Conservation (phyloP, 1,140 invertebrate species). For the Apis mellifera region DNA sequence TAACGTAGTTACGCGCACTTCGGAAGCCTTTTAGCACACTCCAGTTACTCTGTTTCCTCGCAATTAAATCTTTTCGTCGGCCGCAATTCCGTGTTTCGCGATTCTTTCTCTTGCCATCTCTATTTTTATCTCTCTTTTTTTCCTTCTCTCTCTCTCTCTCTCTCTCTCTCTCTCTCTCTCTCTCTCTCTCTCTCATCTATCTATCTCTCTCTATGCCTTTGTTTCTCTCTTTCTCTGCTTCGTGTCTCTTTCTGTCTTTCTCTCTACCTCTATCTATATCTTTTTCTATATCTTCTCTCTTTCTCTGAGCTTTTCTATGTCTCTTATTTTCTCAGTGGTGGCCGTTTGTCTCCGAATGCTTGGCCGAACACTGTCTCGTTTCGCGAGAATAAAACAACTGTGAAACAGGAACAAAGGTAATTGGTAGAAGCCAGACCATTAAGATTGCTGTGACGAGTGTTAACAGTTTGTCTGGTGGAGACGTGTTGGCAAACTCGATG, state of each 20-base stretch:
- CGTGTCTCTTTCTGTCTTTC: too few species aligned
- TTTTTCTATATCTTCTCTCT: not conserved
- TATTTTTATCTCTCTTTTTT: not conserved
- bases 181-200: too few species aligned
- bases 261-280: not conserved
- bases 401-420: not conserved
- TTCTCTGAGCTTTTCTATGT: too few species aligned
- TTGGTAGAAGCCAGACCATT: not conserved
- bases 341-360: not conserved
- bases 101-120: not conserved
- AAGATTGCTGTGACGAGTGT: not conserved
- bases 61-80: slow-evolving; percentile 41
- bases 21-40: slow-evolving; percentile 19
- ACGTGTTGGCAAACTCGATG: not conserved
- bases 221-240: not conserved
- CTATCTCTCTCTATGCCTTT: too few species aligned
- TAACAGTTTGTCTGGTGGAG: not conserved
- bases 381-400: not conserved
- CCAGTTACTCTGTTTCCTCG: slow-evolving; percentile 9
- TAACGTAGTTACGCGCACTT: slow-evolving; percentile 25
- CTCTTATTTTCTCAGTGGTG: not conserved
- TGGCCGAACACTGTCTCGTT: not conserved
- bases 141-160: not conserved
- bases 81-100: not conserved
- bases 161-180: too few species aligned